A percentile compares a stretch with the other conserved stretches of the same genome.
These are phyloP conservation scores for Hippocampus comes DNA, from an alignment of 2,113 vertebrate genomes.

Conservation along the genomic window DNA sequence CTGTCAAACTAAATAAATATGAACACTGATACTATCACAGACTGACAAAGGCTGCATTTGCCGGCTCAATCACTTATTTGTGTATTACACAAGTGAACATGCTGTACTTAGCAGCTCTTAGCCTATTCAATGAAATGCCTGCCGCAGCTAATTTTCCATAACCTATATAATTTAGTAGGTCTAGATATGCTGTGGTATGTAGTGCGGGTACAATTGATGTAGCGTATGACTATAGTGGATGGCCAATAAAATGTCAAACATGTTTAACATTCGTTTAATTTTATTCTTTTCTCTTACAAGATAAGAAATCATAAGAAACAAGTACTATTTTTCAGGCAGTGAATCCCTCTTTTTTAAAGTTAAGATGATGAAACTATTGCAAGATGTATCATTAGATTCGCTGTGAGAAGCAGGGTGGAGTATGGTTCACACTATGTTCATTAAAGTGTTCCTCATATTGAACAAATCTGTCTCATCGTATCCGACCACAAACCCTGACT, in stretches of 20 bases:
- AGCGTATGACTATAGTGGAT: neutral
- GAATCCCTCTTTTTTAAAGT: neutral
- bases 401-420: neutral
- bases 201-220: neutral
- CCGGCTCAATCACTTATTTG: constrained; percentile 24
- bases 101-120: constrained; percentile 17
- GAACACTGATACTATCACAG: constrained; percentile 57
- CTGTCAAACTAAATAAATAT: constrained; percentile 40
- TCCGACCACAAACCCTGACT: neutral
- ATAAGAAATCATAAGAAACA: neutral
- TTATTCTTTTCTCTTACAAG: neutral
- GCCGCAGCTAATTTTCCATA: constrained; percentile 12
- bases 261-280: neutral
- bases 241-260: no score
- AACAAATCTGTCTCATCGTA: neutral
- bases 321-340: neutral
- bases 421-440: neutral
- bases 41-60: constrained; percentile 40
- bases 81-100: constrained; percentile 23
- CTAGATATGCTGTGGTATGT: neutral
- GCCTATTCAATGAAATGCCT: constrained; percentile 10
- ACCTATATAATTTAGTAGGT: neutral
- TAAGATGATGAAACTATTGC: neutral
- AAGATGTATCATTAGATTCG: neutral
- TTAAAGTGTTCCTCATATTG: neutral